Base-by-base conservation (phyloP, 2,888 invertebrate species). In the Aphidoletes aphidimyza region DNA sequence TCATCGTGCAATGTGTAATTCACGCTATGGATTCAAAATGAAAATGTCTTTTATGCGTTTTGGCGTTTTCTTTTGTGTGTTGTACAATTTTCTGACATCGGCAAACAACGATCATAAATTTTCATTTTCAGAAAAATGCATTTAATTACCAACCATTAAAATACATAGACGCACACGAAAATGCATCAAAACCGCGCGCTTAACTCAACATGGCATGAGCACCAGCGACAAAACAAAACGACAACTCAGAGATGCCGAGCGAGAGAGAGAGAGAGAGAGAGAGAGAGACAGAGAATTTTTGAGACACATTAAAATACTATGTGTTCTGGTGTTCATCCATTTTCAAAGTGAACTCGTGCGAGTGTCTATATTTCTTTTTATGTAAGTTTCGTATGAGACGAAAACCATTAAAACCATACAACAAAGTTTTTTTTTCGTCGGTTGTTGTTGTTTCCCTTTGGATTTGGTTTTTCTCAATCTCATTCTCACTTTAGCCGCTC, bases 321-420 rank as follows among this genome's bases (percentile, higher is more conserved):
- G 69, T 69, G 34, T n/a, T n/a, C 30, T 69, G 69, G 14, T 69
- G 69, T 30, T 69, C 69, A 69, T 69, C 69, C 30, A 30, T 30
- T 69, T 69, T 69, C 69, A 69, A 30, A 69, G 69, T 30, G n/a
- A 69, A 69, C 19, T 69, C 30, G 30, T n/a, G 11, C 69, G 69
- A 69, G 69, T 69, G 69, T 69, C 69, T 69, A 69, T 69, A 69
- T 69, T 69, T 69, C 34, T 69, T 69, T n/a, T 69, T 34, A 69
- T 69, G 69, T 69, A 69, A 69, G 3, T 42, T 42, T 69, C 69
- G 69, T 26, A 69, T 69, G 69, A 69, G 69, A 69, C 69, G 34
- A 69, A 69, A 30, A 69, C 69, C 69, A 69, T 69, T 69, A 69
- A 69, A 69, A n/a, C n/a, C 69, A 11, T 69, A 11, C 69, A 69